A percentile compares a stretch with the other conserved stretches of the same genome.
Conservation (phyloP, 2,888 invertebrate species). For the Hirtodrosophila histrioides region DNA sequence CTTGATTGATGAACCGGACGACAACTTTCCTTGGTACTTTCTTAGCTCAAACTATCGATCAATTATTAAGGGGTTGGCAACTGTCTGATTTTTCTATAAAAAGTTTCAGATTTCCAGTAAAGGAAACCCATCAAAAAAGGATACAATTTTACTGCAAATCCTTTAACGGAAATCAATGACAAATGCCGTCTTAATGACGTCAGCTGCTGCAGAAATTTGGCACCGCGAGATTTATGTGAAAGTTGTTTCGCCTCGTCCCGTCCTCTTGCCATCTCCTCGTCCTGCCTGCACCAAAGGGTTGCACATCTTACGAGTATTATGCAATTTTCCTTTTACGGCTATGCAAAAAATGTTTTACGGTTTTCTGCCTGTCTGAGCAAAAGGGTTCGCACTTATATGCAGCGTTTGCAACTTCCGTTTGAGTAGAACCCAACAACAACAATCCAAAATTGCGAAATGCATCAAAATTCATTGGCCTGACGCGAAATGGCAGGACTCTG, state of each 20-base stretch:
- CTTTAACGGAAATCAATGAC: conserved; percentile 70
- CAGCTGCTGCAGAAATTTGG: conserved; percentile 60
- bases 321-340: conserved; percentile 31
- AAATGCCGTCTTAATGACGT: conserved; percentile 70
- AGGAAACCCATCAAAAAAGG: conserved; percentile 41
- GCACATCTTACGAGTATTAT: conserved; percentile 14
- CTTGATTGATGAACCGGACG: conserved; percentile 45
- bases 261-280: not conserved
- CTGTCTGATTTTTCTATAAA: conserved; percentile 21
- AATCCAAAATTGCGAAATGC: conserved; percentile 1
- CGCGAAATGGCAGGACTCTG: conserved; percentile 43
- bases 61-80: conserved; percentile 31
- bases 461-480: conserved; percentile 54
- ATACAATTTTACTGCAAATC: conserved; percentile 60
- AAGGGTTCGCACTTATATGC: conserved; percentile 41
- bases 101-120: conserved; percentile 66
- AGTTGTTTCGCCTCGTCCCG: conserved; percentile 22
- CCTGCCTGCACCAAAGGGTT: conserved; percentile 59
- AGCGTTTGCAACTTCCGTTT: conserved; percentile 26
- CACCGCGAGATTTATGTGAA: conserved; percentile 66
- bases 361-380: conserved; percentile 69
- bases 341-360: conserved; percentile 64
- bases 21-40: conserved; percentile 37
- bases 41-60: conserved; percentile 46
- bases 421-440: conserved; percentile 23